Evolutionary conservation across 2,888 invertebrate species (phyloP).

Genomic region (Temnothorax rugatulus): DNA sequence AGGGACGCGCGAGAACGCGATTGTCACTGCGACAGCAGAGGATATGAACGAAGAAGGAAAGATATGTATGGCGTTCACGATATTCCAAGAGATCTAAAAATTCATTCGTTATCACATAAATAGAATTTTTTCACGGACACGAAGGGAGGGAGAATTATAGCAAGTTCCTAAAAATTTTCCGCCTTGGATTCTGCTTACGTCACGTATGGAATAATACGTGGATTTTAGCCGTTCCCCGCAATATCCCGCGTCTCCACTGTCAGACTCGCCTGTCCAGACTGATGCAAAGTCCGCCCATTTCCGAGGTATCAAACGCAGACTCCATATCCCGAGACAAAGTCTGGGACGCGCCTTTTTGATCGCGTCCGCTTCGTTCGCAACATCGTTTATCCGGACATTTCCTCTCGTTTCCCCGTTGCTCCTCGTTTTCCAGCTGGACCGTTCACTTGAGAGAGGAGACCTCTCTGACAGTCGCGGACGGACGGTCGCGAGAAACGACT

Average conservation of each 20-base stretch:
- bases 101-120: background rate
- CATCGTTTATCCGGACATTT: constrained; percentile 59
- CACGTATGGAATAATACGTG: background rate
- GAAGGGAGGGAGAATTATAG: background rate
- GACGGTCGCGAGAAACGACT: constrained; percentile 44
- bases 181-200: background rate
- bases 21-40: background rate
- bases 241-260: background rate
- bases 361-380: constrained; percentile 25
- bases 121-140: background rate
- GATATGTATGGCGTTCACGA: background rate
- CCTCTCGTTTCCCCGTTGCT: constrained; percentile 15
- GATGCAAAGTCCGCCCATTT: constrained; percentile 37
- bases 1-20: background rate
- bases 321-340: constrained; percentile 16
- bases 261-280: background rate
- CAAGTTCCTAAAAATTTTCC: background rate
- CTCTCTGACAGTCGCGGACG: constrained; percentile 40
- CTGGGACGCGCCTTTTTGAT: constrained; percentile 43
- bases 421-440: constrained; percentile 50
- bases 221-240: background rate
- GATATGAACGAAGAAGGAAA: background rate
- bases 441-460: constrained; percentile 30
- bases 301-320: constrained; percentile 51
- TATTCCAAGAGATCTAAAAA: background rate